These are phyloP conservation scores for Crematogaster levior DNA, from an alignment of 2,888 invertebrate species.

Conservation along the genomic window DNA sequence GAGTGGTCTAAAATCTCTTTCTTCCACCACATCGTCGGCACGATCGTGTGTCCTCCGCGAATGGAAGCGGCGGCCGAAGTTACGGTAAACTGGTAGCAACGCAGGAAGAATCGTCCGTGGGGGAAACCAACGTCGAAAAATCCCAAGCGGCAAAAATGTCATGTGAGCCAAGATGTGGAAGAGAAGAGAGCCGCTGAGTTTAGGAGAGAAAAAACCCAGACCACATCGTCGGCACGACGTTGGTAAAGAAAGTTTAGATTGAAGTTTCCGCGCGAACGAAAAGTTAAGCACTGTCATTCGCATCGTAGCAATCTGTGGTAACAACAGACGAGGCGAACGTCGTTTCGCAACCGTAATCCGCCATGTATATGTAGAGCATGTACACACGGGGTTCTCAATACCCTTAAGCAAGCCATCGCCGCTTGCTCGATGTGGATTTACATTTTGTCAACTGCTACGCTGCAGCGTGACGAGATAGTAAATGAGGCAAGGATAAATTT, in stretches of 20 bases:
- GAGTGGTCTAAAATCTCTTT: conserved; percentile 25
- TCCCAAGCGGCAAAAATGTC: conserved; percentile 54
- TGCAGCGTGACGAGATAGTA: conserved; percentile 44
- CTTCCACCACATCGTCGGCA: conserved; percentile 10
- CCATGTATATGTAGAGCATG: conserved; percentile 48
- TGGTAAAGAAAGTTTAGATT: conserved; percentile 79
- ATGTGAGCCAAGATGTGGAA: conserved; percentile 42
- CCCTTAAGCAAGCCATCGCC: conserved; percentile 36
- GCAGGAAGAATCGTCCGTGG: conserved; percentile 45
- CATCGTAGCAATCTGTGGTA: conserved; percentile 70
- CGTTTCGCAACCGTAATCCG: conserved; percentile 52
- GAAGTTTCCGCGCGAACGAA: conserved; percentile 79
- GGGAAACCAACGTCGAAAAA: conserved; percentile 51
- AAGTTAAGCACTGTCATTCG: conserved; percentile 78
- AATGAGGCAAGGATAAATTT: conserved; percentile 48
- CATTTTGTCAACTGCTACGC: conserved; percentile 48
- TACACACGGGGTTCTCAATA: conserved; percentile 29
- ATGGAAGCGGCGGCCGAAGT: conserved; percentile 33
- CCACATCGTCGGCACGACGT: conserved; percentile 34
- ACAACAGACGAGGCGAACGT: conserved; percentile 59
- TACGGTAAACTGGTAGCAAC: conserved; percentile 36
- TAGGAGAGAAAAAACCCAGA: conserved; percentile 21
- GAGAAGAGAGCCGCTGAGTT: background rate
- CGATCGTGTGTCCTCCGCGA: conserved; percentile 24
- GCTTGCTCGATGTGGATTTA: conserved; percentile 48